These are phyloP conservation scores for Erithacus rubecula DNA, from an alignment of 2,797 vertebrate genomes.

Conservation along the genomic window DNA sequence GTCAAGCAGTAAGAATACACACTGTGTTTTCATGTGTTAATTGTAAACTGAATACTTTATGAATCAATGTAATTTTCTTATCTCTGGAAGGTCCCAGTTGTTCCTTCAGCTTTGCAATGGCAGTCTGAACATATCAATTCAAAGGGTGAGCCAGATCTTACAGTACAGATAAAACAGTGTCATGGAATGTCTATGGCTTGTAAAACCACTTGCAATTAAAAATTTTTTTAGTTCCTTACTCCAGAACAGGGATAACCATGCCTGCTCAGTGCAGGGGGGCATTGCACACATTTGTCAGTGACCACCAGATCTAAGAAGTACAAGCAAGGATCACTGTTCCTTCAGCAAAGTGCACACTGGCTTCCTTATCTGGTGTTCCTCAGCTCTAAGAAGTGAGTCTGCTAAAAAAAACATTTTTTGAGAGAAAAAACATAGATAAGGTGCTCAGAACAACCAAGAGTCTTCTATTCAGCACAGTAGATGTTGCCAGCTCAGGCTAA, in stretches of 20 bases:
- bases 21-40: conserved; percentile 24
- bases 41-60: conserved; percentile 11
- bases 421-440: neutral
- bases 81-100: neutral
- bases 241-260: neutral
- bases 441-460: neutral
- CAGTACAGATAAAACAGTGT: neutral
- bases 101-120: neutral
- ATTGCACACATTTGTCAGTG: neutral
- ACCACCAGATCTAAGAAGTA: neutral
- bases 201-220: neutral
- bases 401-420: neutral
- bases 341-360: neutral
- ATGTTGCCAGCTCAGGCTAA: neutral
- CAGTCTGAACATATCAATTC: fast-evolving
- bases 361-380: neutral
- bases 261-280: neutral
- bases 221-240: neutral
- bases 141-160: neutral
- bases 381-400: neutral
- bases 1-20: neutral
- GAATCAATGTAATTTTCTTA: neutral
- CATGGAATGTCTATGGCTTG: neutral
- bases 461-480: neutral
- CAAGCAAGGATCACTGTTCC: neutral